Percentiles rank a stretch among this genome's conserved stretches.
These are phyloP conservation scores for Falco cherrug DNA, from an alignment of 2,797 vertebrate genomes.

Conservation along the genomic window DNA sequence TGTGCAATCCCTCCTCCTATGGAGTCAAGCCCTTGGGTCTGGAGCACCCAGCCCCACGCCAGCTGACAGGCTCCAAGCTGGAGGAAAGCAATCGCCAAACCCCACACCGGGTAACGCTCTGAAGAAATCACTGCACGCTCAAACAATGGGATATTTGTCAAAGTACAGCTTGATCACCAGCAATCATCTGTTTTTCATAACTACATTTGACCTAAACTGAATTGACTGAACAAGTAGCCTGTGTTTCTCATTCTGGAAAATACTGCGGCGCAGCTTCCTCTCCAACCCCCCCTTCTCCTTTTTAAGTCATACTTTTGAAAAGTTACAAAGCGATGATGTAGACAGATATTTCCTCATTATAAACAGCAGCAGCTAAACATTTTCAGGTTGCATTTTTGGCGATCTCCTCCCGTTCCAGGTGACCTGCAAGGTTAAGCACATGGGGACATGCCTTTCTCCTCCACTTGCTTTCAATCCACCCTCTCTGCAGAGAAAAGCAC, in stretches of 20 bases:
- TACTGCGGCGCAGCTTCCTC: not conserved
- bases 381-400: slow-evolving; percentile 13
- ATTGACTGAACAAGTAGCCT: slow-evolving; percentile 73
- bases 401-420: not conserved
- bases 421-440: not conserved
- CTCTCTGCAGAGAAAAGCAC: not conserved
- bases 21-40: not conserved
- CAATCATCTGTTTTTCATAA: slow-evolving; percentile 80
- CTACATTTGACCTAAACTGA: slow-evolving; percentile 72
- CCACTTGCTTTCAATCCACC: not conserved
- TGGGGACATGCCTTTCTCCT: not conserved
- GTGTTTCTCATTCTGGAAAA: slow-evolving; percentile 76
- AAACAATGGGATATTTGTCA: slow-evolving; percentile 78
- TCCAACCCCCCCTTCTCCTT: not conserved
- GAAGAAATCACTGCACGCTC: slow-evolving; percentile 62
- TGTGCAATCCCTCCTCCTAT: fast-evolving
- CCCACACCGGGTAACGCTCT: slow-evolving; percentile 46
- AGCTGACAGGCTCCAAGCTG: slow-evolving; percentile 10
- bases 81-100: slow-evolving; percentile 27
- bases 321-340: slow-evolving; percentile 32
- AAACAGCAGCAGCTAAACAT: slow-evolving; percentile 15
- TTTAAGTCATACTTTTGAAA: not conserved
- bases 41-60: slow-evolving; percentile 24
- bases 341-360: slow-evolving; percentile 39
- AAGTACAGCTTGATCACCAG: slow-evolving; percentile 71